phyloP scores from a whole-genome alignment of 2,888 invertebrate species.

The Onthophagus sagittarius region DNA sequence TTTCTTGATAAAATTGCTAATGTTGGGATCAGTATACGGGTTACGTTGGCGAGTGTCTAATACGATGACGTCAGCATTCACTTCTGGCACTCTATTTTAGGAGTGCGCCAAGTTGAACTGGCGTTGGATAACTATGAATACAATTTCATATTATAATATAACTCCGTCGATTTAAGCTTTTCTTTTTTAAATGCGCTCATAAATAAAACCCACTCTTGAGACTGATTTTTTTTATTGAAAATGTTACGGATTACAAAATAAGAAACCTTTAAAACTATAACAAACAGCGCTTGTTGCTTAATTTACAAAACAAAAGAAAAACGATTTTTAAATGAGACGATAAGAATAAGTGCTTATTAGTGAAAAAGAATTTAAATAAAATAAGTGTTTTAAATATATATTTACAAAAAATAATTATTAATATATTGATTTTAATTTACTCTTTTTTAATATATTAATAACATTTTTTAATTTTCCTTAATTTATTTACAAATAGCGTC shows the following conservation, averaged over 20 bases:
- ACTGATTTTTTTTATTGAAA: conserved; percentile 6
- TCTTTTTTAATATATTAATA: too few relatives aligned
- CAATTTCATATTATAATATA: conserved; percentile 15
- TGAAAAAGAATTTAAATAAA: too few relatives aligned
- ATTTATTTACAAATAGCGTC: too few relatives aligned
- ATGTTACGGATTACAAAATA: conserved; percentile 4
- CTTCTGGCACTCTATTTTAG: conserved; percentile 36
- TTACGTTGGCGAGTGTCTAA: conserved; percentile 31
- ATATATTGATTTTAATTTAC: too few relatives aligned
- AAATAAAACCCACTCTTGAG: neutral
- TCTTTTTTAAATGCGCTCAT: neutral
- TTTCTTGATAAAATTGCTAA: neutral
- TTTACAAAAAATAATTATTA: too few relatives aligned
- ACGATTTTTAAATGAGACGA: too few relatives aligned
- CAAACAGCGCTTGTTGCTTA: neutral
- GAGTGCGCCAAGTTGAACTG: conserved; percentile 31
- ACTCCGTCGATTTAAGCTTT: neutral
- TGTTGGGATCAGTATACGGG: neutral
- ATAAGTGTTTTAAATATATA: too few relatives aligned
- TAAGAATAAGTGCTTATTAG: too few relatives aligned
- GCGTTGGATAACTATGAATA: conserved; percentile 28
- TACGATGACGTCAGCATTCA: conserved; percentile 33
- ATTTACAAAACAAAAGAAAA: neutral
- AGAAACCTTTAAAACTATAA: conserved; percentile 1
- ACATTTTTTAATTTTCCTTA: too few relatives aligned